Base-by-base conservation (phyloP, 2,888 invertebrate species). In the Spodoptera exigua region DNA sequence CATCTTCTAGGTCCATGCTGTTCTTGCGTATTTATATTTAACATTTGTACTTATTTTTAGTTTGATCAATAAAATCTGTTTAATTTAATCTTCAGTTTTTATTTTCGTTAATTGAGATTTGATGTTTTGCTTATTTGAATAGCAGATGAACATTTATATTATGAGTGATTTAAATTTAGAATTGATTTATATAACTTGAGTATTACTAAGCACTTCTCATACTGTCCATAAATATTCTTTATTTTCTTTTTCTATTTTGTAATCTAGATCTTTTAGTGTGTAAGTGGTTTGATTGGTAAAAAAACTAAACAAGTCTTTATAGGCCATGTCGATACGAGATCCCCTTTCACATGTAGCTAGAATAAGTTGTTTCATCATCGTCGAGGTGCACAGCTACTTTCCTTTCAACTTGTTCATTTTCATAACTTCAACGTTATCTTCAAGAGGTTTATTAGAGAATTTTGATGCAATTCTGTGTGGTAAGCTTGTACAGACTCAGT, bases 1-100 rank as follows among this genome's bases (percentile, higher is more conserved):
- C 90, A 89, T 93, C 91, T 89, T 90, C 86, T 88, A 71, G 79
- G 76, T 80, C 79, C 73, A 61, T 58, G 61, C 56, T 75, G 63
- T 68, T 76, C 63, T 74, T 57, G 71, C 57, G 53, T 70, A 69
- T 74, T 63, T 70, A 70, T 64, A 67, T 61, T 73, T 70, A 62
- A 53, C 40, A 61, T 56, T 56, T 37, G 45, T 60, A 61, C 58
- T 75, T 60, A 61, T 62, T 71, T 71, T 68, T 55, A 67, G 58
- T 47, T 46, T 17, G 32, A 39, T 52, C 44, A 56, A 58, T 47
- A 61, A 34, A 51, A 40, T 53, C 44, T 21, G 47, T 44, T 40
- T 59, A 56, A 56, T 52, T 55, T 46, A 18, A 40, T n/a, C 36
- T 41, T 36, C 16, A 27, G 14, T 43, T 55, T 61, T 39, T 55